These are phyloP conservation scores for Automeris io DNA, from an alignment of 2,888 invertebrate species.

Conservation along the genomic window DNA sequence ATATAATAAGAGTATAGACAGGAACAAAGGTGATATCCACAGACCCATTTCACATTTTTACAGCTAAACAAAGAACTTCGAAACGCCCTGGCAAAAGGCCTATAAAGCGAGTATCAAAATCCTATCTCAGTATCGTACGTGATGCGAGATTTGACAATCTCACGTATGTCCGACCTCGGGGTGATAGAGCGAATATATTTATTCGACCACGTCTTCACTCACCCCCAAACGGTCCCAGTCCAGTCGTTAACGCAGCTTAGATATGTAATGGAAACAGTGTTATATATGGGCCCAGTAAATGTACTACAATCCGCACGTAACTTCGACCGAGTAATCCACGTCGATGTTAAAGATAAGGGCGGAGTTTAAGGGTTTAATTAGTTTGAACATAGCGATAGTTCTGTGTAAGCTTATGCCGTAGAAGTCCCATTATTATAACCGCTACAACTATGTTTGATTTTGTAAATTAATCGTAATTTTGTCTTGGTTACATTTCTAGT, in stretches of 20 bases:
- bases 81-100: conserved; percentile 9
- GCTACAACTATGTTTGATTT: too few species aligned
- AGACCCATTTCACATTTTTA: too few species aligned
- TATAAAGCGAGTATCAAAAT: conserved; percentile 8
- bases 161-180: background rate
- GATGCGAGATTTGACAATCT: conserved; percentile 4
- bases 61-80: conserved; percentile 4
- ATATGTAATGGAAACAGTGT: conserved; percentile 1
- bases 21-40: too few species aligned
- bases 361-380: background rate
- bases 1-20: too few species aligned
- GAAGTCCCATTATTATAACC: too few species aligned
- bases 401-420: too few species aligned
- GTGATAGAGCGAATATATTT: conserved; percentile 7
- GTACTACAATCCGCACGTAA: conserved; percentile 1
- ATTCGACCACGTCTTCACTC: conserved; percentile 5
- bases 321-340: background rate
- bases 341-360: background rate
- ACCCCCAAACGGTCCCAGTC: conserved; percentile 2
- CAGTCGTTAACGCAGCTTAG: conserved; percentile 7
- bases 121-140: conserved; percentile 3
- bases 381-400: background rate
- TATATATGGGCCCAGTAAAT: too few species aligned
- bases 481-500: too few species aligned
- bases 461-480: too few species aligned